phyloP scores from a whole-genome alignment of 2,113 vertebrate species.

The Arenaria interpres region DNA sequence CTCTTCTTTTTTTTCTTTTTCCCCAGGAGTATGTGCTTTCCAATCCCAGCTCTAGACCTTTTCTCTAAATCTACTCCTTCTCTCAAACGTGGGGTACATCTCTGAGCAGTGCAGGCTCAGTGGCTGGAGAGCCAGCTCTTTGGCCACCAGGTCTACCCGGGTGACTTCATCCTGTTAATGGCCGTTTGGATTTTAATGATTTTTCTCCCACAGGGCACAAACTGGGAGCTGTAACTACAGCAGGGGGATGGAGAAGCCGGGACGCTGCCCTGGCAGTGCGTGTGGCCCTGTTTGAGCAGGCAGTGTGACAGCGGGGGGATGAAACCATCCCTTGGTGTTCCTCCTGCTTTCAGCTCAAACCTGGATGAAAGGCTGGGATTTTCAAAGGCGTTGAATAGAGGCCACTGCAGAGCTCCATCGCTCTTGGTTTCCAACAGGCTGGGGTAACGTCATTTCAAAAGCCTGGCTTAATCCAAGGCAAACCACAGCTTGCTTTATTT shows the following conservation, averaged over 20 bases:
- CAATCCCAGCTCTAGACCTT: not conserved
- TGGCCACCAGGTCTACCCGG: not conserved
- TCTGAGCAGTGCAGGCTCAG: accelerated
- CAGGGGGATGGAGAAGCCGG: not conserved
- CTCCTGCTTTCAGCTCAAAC: not conserved
- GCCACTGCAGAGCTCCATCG: not conserved
- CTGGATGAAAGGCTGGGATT: not conserved
- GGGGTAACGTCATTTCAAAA: not conserved
- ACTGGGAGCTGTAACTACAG: accelerated
- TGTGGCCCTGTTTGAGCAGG: not conserved
- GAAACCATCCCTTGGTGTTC: not conserved
- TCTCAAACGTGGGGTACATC: not conserved
- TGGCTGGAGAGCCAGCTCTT: accelerated
- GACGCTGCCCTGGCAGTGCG: accelerated
- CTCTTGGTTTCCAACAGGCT: not conserved
- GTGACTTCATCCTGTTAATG: not conserved
- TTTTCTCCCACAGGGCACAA: not conserved
- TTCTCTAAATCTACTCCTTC: not conserved
- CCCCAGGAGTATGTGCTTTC: not conserved
- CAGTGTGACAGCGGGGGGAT: not conserved
- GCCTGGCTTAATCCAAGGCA: not conserved
- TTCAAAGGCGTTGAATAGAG: not conserved
- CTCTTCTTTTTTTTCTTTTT: too few species aligned
- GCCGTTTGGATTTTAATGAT: not conserved
- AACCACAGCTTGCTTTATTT: not conserved